A percentile compares a stretch with the other conserved stretches of the same genome.
Evolutionary conservation across 2,113 vertebrate genomes (phyloP).

Genomic region (Forbesichthys agassizii): DNA sequence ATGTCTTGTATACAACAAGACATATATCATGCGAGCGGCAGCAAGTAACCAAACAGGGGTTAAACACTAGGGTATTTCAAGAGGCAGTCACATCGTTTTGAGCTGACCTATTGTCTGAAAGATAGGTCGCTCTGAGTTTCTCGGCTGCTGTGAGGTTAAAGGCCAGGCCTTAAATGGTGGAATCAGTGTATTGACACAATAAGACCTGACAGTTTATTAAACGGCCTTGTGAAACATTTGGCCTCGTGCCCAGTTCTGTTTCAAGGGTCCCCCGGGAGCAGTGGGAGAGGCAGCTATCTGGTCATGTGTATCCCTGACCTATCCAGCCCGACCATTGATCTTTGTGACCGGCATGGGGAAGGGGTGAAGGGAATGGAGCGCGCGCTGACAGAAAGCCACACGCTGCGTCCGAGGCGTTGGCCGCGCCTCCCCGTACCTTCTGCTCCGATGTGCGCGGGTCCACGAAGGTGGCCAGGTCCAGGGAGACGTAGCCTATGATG

Average conservation of each 20-base stretch:
- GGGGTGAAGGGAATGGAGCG: constrained; percentile 12
- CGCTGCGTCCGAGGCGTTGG: background rate
- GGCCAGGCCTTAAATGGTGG: constrained; percentile 74
- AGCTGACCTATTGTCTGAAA: constrained; percentile 68
- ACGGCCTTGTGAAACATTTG: constrained; percentile 72
- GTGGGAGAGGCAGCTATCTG: constrained; percentile 63
- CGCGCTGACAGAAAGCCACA: background rate
- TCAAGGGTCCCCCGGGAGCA: constrained; percentile 65
- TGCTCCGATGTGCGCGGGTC: constrained; percentile 77
- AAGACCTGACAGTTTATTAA: constrained; percentile 83
- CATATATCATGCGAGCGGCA: constrained; percentile 31
- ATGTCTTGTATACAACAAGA: constrained; percentile 27
- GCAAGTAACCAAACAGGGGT: constrained; percentile 52
- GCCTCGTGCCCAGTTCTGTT: constrained; percentile 57
- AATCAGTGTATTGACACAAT: constrained; percentile 81
- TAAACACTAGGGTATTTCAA: constrained; percentile 53
- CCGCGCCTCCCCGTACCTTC: constrained; percentile 73
- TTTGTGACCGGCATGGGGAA: constrained; percentile 48
- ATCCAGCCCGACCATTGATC: constrained; percentile 65
- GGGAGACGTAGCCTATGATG: constrained; percentile 82
- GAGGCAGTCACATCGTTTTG: constrained; percentile 65
- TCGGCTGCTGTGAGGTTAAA: constrained; percentile 70
- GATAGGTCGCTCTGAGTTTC: constrained; percentile 59
- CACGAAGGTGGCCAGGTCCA: constrained; percentile 85
- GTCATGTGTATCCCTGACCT: constrained; percentile 50